These are phyloP conservation scores for Sciaenops ocellatus DNA, from an alignment of 2,797 vertebrate genomes.

Conservation along the genomic window DNA sequence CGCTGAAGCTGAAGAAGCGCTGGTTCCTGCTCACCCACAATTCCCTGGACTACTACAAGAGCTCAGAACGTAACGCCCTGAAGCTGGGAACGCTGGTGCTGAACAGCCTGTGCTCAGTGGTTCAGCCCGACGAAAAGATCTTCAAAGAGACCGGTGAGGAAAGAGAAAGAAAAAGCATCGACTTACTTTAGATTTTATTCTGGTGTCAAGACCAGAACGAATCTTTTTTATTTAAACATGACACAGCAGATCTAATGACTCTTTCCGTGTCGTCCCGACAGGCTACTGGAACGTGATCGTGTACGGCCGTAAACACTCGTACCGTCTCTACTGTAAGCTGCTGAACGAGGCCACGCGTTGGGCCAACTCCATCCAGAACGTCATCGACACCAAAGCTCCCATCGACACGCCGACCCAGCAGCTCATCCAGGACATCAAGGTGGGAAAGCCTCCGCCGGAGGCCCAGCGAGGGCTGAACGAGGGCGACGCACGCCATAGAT, in stretches of 20 bases:
- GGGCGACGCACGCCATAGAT: no score
- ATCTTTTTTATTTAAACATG: no score
- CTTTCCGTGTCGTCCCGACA: constrained; percentile 47
- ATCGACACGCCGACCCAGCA: constrained; percentile 98
- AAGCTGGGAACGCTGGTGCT: constrained; percentile 96
- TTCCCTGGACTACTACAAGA: constrained; percentile 98
- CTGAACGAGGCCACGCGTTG: constrained; percentile 94
- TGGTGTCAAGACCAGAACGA: not conserved
- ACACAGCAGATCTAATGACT: no score
- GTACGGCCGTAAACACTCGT: constrained; percentile 95
- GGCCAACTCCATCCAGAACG: constrained; percentile 94
- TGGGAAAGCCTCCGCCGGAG: constrained; percentile 50
- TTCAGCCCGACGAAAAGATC: constrained; percentile 93
- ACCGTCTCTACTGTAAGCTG: constrained; percentile 94
- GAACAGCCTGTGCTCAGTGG: constrained; percentile 96
- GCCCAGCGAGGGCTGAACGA: not conserved
- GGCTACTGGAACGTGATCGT: constrained; percentile 96
- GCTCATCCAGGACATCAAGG: constrained; percentile 97
- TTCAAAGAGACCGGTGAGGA: constrained; percentile 94
- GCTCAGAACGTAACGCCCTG: constrained; percentile 92
- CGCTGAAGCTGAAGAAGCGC: constrained; percentile 94
- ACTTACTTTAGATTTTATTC: not conserved
- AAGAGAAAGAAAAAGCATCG: not conserved
- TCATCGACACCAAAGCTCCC: constrained; percentile 95
- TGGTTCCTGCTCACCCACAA: constrained; percentile 99